Conservation (phyloP, 2,888 invertebrate genomes). For the Bibio marci region DNA sequence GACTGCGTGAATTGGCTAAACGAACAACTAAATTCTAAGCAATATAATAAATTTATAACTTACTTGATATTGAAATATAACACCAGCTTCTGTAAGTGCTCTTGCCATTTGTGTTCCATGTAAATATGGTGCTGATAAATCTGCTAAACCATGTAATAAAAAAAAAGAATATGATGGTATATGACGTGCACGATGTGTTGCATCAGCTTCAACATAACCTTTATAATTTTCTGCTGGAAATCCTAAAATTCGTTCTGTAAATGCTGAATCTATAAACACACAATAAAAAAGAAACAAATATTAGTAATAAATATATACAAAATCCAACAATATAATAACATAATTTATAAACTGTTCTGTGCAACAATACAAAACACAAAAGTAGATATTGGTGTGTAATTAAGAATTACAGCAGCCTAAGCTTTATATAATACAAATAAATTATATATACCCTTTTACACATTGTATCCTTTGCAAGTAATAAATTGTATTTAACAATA, state of each 20-base stretch:
- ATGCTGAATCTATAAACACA: conserved; percentile 61
- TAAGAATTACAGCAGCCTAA: too few relatives aligned
- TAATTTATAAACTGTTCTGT: too few relatives aligned
- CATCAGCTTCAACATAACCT: conserved; percentile 83
- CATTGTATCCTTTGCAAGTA: too few relatives aligned
- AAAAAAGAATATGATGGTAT: conserved; percentile 78
- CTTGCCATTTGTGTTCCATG: conserved; percentile 81
- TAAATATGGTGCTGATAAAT: conserved; percentile 83
- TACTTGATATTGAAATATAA: conserved; percentile 87
- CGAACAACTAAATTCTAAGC: too few relatives aligned
- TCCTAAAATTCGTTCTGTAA: conserved; percentile 88
- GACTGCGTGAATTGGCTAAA: too few relatives aligned
- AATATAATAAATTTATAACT: conserved; percentile 7
- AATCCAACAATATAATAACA: too few relatives aligned
- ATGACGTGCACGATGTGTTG: conserved; percentile 72
- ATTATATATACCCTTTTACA: too few relatives aligned
- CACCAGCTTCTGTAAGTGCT: conserved; percentile 70
- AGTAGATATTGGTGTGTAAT: too few relatives aligned
- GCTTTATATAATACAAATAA: too few relatives aligned
- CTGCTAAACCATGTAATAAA: conserved; percentile 84
- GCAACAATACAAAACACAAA: too few relatives aligned
- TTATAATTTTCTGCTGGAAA: conserved; percentile 74
- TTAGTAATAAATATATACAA: too few relatives aligned
- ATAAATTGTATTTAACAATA: too few relatives aligned
- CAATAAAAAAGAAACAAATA: neutral